Evolutionary conservation across 1,140 invertebrate species (phyloP).

Genomic region (Onthophagus taurus): DNA sequence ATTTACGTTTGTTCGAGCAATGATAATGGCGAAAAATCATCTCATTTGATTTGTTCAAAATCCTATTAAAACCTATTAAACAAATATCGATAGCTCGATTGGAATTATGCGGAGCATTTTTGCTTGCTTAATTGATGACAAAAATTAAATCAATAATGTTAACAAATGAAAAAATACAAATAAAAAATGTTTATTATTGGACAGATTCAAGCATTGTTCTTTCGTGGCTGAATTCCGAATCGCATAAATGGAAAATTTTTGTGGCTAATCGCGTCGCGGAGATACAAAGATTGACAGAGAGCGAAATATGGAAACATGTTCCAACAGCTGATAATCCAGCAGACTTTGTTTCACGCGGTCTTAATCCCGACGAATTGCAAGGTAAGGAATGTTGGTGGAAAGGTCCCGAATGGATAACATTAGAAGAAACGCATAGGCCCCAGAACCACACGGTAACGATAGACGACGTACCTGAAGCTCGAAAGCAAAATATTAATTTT

Average conservation of each 20-base stretch:
- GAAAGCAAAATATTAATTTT: too few relatives aligned
- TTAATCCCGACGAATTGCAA: conserved; percentile 3
- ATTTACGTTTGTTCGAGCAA: conserved; percentile 27
- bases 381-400: conserved; percentile 1
- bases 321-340: conserved; percentile 6
- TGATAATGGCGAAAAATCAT: not conserved
- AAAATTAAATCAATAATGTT: conserved; percentile 8
- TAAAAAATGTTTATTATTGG: conserved; percentile 24
- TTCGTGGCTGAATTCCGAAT: conserved; percentile 21
- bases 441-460: too few relatives aligned
- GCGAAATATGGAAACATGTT: conserved; percentile 24
- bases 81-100: conserved; percentile 24
- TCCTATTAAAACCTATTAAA: conserved; percentile 29
- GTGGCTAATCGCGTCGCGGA: conserved; percentile 33
- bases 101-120: conserved; percentile 29
- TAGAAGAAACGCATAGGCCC: too few relatives aligned
- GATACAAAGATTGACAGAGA: conserved; percentile 23
- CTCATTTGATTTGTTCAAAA: conserved; percentile 26
- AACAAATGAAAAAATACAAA: conserved; percentile 3
- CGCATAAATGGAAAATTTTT: conserved; percentile 30
- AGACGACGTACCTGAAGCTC: too few relatives aligned
- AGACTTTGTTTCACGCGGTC: conserved; percentile 4
- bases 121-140: conserved; percentile 25
- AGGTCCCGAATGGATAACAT: conserved; percentile 1
- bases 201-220: conserved; percentile 23